Evolutionary conservation across 1,140 invertebrate genomes (phyloP).

Genomic region (Drosophila truncata): DNA sequence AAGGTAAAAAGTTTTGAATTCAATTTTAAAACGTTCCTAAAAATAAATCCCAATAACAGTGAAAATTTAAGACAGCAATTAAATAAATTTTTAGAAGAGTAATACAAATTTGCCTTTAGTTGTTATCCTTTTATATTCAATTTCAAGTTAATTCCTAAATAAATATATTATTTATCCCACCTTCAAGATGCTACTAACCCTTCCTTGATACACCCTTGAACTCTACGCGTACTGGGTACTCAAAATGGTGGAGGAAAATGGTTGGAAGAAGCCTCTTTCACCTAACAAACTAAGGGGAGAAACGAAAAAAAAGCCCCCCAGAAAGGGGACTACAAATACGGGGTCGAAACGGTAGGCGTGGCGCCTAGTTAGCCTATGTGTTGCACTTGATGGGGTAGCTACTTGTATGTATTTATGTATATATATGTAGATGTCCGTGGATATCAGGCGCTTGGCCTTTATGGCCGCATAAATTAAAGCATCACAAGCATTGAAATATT

Average conservation of each 20-base stretch:
- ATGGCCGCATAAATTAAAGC: slow-evolving; percentile 61
- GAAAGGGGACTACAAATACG: slow-evolving; percentile 30
- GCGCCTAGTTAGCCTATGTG: slow-evolving; percentile 58
- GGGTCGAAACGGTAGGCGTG: slow-evolving; percentile 17
- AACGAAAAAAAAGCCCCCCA: neutral
- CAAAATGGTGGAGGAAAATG: slow-evolving; percentile 17
- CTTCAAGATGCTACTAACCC: neutral
- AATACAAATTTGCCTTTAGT: neutral
- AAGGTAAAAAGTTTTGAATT: no score
- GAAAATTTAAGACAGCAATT: neutral
- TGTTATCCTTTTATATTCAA: neutral
- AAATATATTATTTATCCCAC: neutral
- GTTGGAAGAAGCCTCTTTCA: slow-evolving; percentile 49
- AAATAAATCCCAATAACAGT: neutral
- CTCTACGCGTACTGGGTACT: neutral
- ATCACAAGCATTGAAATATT: slow-evolving; percentile 47
- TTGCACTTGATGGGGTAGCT: slow-evolving; percentile 54
- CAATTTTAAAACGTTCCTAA: neutral
- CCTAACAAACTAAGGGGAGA: slow-evolving; percentile 45
- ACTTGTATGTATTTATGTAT: slow-evolving; percentile 37
- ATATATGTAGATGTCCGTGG: slow-evolving; percentile 38
- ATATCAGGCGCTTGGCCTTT: slow-evolving; percentile 58
- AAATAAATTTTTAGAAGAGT: neutral
- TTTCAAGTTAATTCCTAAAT: neutral
- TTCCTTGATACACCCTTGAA: slow-evolving; percentile 5